Evolutionary conservation across 2,888 invertebrate genomes (phyloP), one percentile per base, ranked within the genome.

Genomic region (Horisme vitalbata): DNA sequence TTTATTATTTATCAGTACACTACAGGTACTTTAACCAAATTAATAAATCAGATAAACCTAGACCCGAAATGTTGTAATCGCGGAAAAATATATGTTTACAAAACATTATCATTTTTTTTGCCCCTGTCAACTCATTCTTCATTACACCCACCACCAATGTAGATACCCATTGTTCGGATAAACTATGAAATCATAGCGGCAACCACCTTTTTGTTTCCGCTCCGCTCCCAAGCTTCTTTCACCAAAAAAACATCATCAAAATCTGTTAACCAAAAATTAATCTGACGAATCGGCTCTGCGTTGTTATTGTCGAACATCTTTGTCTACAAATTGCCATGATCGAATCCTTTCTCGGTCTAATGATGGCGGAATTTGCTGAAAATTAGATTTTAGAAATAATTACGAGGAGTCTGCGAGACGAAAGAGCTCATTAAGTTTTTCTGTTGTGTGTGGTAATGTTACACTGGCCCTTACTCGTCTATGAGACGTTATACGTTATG

Each of bases 251-350:
- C 61, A 62, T 59, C 64, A 62, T 63, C 61, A 61, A 76, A 79
- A 80, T 79, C 68, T 77, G 74, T 79, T 77, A 78, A 75, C 71
- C 75, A 68, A 82, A 58, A 81, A 78, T 71, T 78, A 65, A 78
- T 81, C 81, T 53, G 45, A 65, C 58, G 63, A 78, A 86, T 87
- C 67, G 56, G 86, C 83, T 84, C 79, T 79, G 79, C 85, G 75
- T 88, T 84, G 85, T 87, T 84, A 82, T 75, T 71, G 65, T 64
- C 65, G 75, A 77, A 89, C 86, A 87, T 87, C 88, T 88, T 87
- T 87, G 85, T 89, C 74, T 72, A 56, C 61, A 9, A 77, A 86
- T 83, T 77, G 75, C 69, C 78, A 71, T 80, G 65, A 54, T 61
- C 52, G 65, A 75, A 74, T 75, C 66, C 67, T 66, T 70, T 69